Conservation (phyloP, 2,797 vertebrate genomes). For the Nothura maculosa region DNA sequence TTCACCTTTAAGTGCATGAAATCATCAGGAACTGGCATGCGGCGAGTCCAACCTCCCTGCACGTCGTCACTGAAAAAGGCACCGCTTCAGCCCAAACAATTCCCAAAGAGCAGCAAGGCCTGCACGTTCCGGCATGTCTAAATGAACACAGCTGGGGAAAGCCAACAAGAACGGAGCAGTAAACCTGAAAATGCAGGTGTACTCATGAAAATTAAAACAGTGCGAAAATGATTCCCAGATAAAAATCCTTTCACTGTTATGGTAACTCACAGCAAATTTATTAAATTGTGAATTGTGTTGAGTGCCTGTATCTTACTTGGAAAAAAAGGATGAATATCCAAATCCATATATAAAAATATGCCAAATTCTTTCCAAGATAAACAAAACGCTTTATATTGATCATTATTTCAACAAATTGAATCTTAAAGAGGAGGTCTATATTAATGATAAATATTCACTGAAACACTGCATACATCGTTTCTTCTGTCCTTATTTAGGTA, state of each 20-base stretch:
- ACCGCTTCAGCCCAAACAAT: neutral
- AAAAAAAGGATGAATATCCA: neutral
- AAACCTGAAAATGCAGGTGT: neutral
- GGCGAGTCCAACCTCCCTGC: neutral
- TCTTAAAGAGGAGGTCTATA: neutral
- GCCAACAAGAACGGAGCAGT: neutral
- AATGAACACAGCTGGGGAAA: neutral
- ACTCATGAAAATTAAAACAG: neutral
- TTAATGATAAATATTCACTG: neutral
- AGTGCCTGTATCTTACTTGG: neutral
- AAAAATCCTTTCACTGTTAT: neutral
- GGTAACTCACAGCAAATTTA: neutral
- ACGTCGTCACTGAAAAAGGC: neutral
- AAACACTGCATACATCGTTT: neutral
- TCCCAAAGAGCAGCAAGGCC: neutral
- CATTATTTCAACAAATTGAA: neutral
- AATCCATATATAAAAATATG: neutral
- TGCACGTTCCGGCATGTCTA: neutral
- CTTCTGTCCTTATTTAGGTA: neutral
- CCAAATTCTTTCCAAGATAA: neutral
- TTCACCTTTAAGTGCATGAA: neutral
- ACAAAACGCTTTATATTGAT: neutral
- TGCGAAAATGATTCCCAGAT: neutral
- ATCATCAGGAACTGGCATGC: neutral
- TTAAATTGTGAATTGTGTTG: neutral